A percentile compares a stretch with the other conserved stretches of the same genome.
Evolutionary conservation across 2,797 vertebrate genomes (phyloP).

Genomic region (Chanos chanos): DNA sequence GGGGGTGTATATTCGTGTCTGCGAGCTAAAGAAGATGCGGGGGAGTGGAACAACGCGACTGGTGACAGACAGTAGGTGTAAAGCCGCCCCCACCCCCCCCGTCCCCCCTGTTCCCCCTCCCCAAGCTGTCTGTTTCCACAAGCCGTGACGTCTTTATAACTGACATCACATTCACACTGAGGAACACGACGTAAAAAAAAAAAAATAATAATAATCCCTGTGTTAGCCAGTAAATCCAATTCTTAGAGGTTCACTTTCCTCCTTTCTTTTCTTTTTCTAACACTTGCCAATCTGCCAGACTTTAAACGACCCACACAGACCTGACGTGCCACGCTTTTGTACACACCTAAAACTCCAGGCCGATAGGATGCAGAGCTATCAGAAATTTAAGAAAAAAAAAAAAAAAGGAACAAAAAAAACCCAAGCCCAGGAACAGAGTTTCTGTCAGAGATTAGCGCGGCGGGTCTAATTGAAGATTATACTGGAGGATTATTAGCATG

Average conservation of each 20-base stretch:
- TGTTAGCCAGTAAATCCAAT: slow-evolving; percentile 64
- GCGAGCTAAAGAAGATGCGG: slow-evolving; percentile 1
- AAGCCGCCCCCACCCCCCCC: too few species aligned
- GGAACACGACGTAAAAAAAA: slow-evolving; percentile 50
- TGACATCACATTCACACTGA: slow-evolving; percentile 61
- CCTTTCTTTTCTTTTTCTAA: not conserved
- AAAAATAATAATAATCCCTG: slow-evolving; percentile 40
- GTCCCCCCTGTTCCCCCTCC: slow-evolving; percentile 5
- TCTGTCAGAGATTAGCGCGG: slow-evolving; percentile 56
- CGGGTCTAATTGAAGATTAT: slow-evolving; percentile 79
- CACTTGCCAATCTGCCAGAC: slow-evolving; percentile 17
- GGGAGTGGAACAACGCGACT: not conserved
- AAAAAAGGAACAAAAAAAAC: too few species aligned
- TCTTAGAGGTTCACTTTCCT: too few species aligned
- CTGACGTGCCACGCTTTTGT: slow-evolving; percentile 33
- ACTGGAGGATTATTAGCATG: slow-evolving; percentile 73
- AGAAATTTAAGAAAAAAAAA: too few species aligned
- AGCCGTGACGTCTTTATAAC: slow-evolving; percentile 48
- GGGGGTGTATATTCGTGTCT: not conserved
- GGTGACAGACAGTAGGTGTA: too few species aligned
- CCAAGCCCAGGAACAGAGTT: slow-evolving; percentile 28
- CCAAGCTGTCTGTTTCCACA: slow-evolving; percentile 53
- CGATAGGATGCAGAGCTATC: too few species aligned
- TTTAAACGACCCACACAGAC: slow-evolving; percentile 1
- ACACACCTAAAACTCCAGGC: too few species aligned